phyloP scores from a whole-genome alignment of 2,797 vertebrate species.

The Platyrinchus mystaceus region DNA sequence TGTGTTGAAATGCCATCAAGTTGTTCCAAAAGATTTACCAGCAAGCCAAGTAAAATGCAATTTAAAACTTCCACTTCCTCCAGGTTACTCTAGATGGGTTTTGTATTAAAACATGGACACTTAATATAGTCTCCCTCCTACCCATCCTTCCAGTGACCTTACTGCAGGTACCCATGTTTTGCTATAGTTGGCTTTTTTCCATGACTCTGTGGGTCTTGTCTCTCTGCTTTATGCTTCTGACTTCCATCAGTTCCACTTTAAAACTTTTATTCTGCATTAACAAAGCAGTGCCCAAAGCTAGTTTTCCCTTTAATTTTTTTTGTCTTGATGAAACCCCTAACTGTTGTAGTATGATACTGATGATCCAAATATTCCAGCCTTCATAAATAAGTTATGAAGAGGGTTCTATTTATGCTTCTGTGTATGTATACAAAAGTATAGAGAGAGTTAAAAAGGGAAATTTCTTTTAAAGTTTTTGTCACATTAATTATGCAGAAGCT shows the following conservation, averaged over 20 bases:
- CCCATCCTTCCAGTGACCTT: background rate
- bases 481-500: background rate
- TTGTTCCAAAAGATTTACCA: background rate
- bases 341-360: background rate
- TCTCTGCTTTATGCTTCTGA: background rate
- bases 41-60: background rate
- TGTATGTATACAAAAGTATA: background rate
- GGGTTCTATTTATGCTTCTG: background rate
- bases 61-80: background rate
- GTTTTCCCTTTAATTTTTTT: background rate
- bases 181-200: background rate
- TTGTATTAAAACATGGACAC: background rate
- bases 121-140: background rate
- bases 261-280: background rate
- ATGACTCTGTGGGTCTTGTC: background rate
- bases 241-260: background rate
- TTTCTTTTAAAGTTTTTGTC: background rate
- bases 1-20: background rate
- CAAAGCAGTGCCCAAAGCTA: background rate
- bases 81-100: background rate
- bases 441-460: background rate
- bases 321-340: background rate
- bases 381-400: slow-evolving; percentile 9
- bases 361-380: background rate
- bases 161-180: background rate